Base-by-base conservation (phyloP, 2,888 invertebrate genomes). In the Thereva unica region DNA sequence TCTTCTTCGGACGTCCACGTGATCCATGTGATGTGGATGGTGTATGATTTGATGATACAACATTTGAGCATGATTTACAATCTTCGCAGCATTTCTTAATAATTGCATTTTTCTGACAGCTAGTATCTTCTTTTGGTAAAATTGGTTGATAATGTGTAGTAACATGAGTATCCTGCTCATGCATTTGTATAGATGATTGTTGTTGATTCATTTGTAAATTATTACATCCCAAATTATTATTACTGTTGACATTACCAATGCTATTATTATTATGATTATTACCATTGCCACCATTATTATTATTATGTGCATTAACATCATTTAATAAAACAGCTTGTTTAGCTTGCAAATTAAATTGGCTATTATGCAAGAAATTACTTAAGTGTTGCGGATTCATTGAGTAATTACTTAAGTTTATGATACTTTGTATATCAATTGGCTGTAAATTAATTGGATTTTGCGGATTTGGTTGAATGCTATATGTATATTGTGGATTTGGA, bases 261-360 rank as follows among this genome's bases (percentile, higher is more conserved):
- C 3, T 9, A 7, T 42, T 8, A 42, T 8, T 9, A 42, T 42
- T 42, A 42, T 3, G 1, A 8, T 7, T 7, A 8, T 3, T 2
- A 7, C 42, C 9, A 42, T 42, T n/a, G n/a, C n/a, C n/a, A n/a
- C n/a, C n/a, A n/a, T n/a, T n/a, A n/a, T n/a, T 42, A 50, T 35
- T 50, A 3, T 9, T 55, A 8, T 42, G 54, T 40, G 34, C 23
- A 41, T 49, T 47, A 10, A 42, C 54, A 44, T 56, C 65, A 40
- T 49, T 47, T 8, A 47, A 42, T 4, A 71, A 40, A 10, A 70
- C 68, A 4, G 71, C 68, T 55, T 69, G 69, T 47, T 71, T 70
- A 12, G 69, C 70, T 57, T 69, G 70, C n/a, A 71, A 68, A 66
- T 71, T 71, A 9, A 71, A 70, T 66, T 69, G 69, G 38, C 69